Evolutionary conservation across 2,888 invertebrate species (phyloP).

Genomic region (Machimus atricapillus): DNA sequence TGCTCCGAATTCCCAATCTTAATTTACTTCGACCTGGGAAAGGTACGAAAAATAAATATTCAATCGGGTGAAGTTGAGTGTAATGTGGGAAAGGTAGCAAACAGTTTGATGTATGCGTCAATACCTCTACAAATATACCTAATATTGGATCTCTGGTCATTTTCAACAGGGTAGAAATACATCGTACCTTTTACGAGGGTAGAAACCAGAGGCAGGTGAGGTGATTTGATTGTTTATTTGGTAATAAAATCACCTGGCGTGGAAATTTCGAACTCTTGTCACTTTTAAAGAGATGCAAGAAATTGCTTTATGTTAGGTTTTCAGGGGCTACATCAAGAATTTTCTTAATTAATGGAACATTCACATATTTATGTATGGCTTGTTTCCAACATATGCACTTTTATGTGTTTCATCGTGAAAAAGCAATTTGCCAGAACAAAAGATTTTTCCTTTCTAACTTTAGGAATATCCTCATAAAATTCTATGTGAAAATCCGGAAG

Average conservation of each 20-base stretch:
- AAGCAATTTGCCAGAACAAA: neutral
- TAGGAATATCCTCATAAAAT: neutral
- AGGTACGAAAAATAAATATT: neutral
- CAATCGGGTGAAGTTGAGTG: neutral
- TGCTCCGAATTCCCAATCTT: neutral
- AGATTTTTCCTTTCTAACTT: neutral
- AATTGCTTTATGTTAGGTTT: neutral
- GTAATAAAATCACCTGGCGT: neutral
- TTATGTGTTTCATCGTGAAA: neutral
- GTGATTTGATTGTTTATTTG: neutral
- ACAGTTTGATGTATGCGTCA: neutral
- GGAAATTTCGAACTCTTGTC: neutral
- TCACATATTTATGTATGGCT: neutral
- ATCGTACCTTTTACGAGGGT: neutral
- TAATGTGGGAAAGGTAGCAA: neutral
- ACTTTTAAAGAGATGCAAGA: neutral
- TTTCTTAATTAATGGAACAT: neutral
- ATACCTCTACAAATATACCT: neutral
- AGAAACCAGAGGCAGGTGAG: neutral
- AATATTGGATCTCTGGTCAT: neutral
- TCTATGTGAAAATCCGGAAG: no score
- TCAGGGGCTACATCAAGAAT: neutral
- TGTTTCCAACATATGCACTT: neutral
- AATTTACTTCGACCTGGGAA: neutral
- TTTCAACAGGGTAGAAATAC: neutral